Percentiles rank a stretch among this genome's conserved stretches.
Conservation (phyloP, 2,888 invertebrate genomes). For the Drosophila greeni region DNA sequence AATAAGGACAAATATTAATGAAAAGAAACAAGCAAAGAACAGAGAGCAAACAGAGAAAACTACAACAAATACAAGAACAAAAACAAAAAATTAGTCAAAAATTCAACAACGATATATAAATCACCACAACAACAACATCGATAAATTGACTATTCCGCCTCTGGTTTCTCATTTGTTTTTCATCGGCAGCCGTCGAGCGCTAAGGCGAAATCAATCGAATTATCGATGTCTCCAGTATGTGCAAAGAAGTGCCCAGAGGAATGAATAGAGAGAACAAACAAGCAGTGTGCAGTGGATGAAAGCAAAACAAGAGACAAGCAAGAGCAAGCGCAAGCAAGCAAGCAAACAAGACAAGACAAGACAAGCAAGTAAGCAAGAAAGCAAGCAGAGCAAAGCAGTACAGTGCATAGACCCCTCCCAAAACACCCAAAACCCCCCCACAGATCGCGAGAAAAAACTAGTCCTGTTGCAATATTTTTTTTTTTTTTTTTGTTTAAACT, state of each 20-base stretch:
- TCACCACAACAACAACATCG: conserved; percentile 19
- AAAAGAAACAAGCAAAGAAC: not conserved
- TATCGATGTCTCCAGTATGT: conserved; percentile 63
- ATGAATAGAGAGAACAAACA: not conserved
- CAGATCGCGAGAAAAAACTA: not conserved
- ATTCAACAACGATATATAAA: not conserved
- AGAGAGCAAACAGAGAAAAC: conserved; percentile 12
- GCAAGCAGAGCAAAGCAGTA: not conserved
- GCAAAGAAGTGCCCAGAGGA: conserved; percentile 12
- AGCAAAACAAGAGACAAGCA: conserved; percentile 10
- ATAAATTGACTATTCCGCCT: conserved; percentile 26
- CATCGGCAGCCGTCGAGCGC: conserved; percentile 24
- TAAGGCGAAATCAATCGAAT: conserved; percentile 2
- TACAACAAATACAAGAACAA: not conserved
- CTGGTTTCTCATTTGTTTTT: conserved; percentile 30
- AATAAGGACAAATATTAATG: not conserved
- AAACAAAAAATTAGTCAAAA: not conserved
- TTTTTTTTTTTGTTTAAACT: not conserved
- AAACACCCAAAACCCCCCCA: too few species aligned
- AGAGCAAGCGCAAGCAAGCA: conserved; percentile 1
- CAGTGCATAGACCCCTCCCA: not conserved
- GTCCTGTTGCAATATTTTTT: not conserved
- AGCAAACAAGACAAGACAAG: not conserved
- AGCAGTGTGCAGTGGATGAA: not conserved
- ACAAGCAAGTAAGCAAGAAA: not conserved